Base-by-base conservation (phyloP, 2,888 invertebrate genomes). In the Reticulitermes lucifugus region DNA sequence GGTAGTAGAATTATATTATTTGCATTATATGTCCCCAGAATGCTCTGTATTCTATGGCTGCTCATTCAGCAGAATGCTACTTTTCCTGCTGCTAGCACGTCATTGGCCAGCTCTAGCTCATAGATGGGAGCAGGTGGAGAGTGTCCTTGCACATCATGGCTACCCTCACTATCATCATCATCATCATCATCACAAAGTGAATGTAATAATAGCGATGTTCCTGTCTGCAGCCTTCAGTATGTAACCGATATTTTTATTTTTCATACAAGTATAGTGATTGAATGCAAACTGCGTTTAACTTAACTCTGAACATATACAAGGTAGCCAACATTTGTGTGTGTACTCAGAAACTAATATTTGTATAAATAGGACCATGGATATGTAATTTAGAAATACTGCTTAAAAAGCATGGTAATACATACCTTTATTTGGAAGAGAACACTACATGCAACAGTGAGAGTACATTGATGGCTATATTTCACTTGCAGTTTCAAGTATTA, bases 51-150 rank as follows among this genome's bases (percentile, higher is more conserved):
- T 77, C 77, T 77, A 77, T 77, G 77, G 77, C 35, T 77, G 77
- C 22, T 77, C 77, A n/a, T 43, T 70, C 41, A 43, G 35, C 6
- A 70, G 81, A 81, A 81, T 81, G 81, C 25, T 81, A 65, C 88
- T 94, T 0, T 93, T 93, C 55, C 90, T 93, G 87, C 91, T 90
- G 86, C 89, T 94, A 87, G 93, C 93, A 0, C 90, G 89, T 41
- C 89, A 91, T 83, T 94, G 93, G 93, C 93, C 93, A 7, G 88
- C 88, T n/a, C 89, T 94, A 59, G 91, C 92, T 89, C 83, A 89
- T 77, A 89, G 90, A 46, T 84, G 84, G 84, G 71, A 84, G 59
- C 35, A 73, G 22, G 41, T 73, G 29, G 84, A 84, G 59, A 21
- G 29, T 4, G 18, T 22, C 41, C 70, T 71, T 18, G 80, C 71